Evolutionary conservation across 2,888 invertebrate genomes (phyloP).

Genomic region (Hartigia nigra): DNA sequence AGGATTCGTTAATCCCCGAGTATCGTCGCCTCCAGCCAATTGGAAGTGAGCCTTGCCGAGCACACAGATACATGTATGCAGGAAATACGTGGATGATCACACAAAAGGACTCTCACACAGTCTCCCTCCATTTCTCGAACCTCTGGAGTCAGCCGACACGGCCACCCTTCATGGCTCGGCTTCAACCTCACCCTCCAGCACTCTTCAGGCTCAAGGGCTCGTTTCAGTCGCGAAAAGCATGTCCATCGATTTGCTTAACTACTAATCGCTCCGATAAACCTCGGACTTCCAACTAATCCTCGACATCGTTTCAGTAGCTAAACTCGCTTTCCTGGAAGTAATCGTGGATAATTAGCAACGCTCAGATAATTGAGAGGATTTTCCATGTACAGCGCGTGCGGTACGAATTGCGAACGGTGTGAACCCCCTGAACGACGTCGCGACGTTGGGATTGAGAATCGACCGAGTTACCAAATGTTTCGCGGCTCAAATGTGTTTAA

Average conservation of each 20-base stretch:
- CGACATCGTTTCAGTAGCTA: background rate
- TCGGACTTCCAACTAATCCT: slow-evolving; percentile 2
- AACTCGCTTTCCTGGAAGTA: slow-evolving; percentile 12
- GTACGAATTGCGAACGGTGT: background rate
- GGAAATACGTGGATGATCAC: background rate
- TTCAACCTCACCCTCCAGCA: slow-evolving; percentile 9
- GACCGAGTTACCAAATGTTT: background rate
- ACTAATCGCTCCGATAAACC: background rate
- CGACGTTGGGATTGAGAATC: background rate
- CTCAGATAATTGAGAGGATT: slow-evolving; percentile 20
- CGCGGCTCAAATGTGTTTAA: background rate
- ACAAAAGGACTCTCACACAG: background rate
- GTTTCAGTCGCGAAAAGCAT: background rate
- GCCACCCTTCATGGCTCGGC: too few species aligned
- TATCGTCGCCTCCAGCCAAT: background rate
- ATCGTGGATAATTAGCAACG: slow-evolving; percentile 28
- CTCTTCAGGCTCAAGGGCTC: slow-evolving; percentile 17
- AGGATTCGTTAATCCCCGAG: background rate
- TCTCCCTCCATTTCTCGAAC: slow-evolving; percentile 7
- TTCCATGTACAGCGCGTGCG: background rate
- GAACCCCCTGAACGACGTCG: background rate
- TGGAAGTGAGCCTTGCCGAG: background rate
- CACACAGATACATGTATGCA: background rate
- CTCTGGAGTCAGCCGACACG: too few species aligned
- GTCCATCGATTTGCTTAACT: background rate